Evolutionary conservation across 2,888 invertebrate genomes (phyloP).

Genomic region (Melieria omissa): DNA sequence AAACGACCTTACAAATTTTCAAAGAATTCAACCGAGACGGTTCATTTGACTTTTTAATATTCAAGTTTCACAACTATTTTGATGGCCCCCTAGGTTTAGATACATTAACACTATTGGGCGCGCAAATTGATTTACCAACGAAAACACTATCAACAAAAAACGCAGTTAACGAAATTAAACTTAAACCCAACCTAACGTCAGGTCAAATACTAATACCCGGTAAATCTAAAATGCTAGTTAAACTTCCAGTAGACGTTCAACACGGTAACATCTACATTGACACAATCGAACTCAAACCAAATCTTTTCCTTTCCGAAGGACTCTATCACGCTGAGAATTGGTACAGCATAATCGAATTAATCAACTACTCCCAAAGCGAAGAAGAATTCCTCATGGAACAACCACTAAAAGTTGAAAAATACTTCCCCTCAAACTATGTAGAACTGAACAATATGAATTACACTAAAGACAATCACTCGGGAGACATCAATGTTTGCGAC

Average conservation of each 20-base stretch:
- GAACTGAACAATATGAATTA: conserved; percentile 23
- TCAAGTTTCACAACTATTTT: not conserved
- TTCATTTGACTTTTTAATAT: not conserved
- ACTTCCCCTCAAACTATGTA: conserved; percentile 31
- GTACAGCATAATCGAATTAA: conserved; percentile 9
- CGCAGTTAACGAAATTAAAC: not conserved
- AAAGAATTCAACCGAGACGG: conserved; percentile 1
- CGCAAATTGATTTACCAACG: conserved; percentile 11
- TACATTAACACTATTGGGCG: conserved; percentile 8
- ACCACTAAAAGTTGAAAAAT: conserved; percentile 6
- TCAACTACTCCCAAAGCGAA: conserved; percentile 32
- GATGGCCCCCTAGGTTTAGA: not conserved
- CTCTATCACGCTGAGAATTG: conserved; percentile 13
- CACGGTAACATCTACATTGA: not conserved
- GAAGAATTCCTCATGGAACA: conserved; percentile 12
- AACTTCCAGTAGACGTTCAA: not conserved
- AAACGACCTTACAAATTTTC: not conserved
- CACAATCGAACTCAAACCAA: conserved; percentile 5
- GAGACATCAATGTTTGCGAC: no score
- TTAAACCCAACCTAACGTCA: not conserved
- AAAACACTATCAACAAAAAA: conserved; percentile 10
- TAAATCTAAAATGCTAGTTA: not conserved
- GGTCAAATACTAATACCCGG: conserved; percentile 7
- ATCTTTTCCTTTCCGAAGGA: not conserved
- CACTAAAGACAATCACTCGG: not conserved